Base-by-base conservation (phyloP, 2,888 invertebrate genomes). In the Dione vanillae region DNA sequence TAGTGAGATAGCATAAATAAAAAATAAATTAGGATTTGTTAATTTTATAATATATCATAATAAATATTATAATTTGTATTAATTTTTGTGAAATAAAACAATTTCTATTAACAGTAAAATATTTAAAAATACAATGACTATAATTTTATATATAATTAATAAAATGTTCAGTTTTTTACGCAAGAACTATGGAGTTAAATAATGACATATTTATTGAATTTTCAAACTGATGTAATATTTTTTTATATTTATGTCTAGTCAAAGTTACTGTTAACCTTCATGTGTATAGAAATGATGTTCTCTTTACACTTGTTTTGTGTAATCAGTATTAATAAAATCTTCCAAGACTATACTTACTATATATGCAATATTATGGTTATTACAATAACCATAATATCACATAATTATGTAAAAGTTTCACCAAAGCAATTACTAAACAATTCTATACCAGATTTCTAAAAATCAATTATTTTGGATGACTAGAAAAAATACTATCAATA, bases 381-480 rank as follows among this genome's bases (percentile, higher is more conserved):
- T 35, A n/a, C 16, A 37, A 56, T 37, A 56, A 56, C 37, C 37
- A 40, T 56, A 56, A 11, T 45, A 61, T 35, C 27, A 45, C 11
- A 2, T 1, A 35, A 35, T 35, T 61, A 61, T 45, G 45, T 61
- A 27, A 61, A 61, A 61, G 11, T 43, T 43, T 47, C 35, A 59
- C 58, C 11, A 49, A n/a, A 40, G 40, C 37, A 40, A 20, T 19
- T 56, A 58, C 68, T 66, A 64, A 20, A 58, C 58, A 72, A 70
- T 70, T 49, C 68, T 43, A 64, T 69, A 72, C 69, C 66, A 73
- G 66, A 59, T 70, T 67, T 70, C 65, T 65, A 67, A 67, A 65
- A 37, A 54, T 49, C 56, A 66, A 71, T 73, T 69, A 70, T 67
- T 67, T 67, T 54, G 43, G 65, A 73, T 74, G 67, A 69, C 69